These are phyloP conservation scores for Lerista edwardsae DNA, from an alignment of 2,797 vertebrate genomes.

Conservation along the genomic window DNA sequence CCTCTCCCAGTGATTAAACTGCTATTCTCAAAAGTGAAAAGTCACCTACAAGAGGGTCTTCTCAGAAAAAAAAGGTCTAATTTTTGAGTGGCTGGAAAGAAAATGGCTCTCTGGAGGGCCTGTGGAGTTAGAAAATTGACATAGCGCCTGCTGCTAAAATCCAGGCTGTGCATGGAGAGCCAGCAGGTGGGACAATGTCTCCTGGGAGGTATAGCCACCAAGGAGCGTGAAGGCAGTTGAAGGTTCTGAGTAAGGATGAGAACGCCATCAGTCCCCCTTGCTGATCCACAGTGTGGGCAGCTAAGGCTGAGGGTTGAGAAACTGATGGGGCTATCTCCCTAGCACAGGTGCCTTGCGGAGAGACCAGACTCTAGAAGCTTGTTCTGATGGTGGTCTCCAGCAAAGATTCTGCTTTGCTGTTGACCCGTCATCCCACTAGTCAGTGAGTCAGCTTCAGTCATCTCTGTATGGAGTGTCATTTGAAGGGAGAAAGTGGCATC, in stretches of 20 bases:
- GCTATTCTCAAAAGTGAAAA: neutral
- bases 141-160: neutral
- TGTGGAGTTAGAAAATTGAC: neutral
- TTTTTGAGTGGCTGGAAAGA: neutral
- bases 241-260: neutral
- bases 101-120: neutral
- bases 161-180: neutral
- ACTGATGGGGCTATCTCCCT: no score
- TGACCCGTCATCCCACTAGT: neutral
- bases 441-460: neutral
- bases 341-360: neutral
- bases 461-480: neutral
- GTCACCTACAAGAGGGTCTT: no score
- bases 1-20: neutral
- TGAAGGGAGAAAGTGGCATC: neutral
- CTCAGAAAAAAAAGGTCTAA: no score
- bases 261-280: neutral
- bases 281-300: neutral
- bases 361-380: neutral
- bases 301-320: neutral
- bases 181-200: neutral
- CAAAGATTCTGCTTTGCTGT: neutral
- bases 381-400: neutral
- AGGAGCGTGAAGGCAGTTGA: neutral
- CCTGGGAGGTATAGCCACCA: neutral